Evolutionary conservation across 1,140 invertebrate species (phyloP).

Genomic region (Drosophila bipectinata): DNA sequence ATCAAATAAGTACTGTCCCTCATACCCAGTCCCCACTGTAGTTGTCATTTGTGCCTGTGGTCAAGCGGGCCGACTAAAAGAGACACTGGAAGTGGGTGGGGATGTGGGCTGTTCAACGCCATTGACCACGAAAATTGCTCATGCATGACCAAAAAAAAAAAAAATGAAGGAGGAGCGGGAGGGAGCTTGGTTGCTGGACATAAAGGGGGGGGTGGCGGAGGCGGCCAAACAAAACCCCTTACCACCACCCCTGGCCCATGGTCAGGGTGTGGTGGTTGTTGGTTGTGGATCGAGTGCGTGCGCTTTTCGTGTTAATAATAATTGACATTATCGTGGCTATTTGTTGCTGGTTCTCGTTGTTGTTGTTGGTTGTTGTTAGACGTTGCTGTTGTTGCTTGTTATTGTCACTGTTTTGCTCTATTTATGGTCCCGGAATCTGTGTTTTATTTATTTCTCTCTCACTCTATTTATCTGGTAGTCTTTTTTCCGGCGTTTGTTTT

Average conservation of each 20-base stretch:
- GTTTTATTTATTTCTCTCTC: conserved; percentile 5
- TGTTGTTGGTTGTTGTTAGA: conserved; percentile 20
- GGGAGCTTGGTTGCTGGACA: too few relatives aligned
- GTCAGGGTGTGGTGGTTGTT: conserved; percentile 5
- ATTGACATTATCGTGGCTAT: conserved; percentile 69
- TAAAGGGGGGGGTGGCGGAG: too few relatives aligned
- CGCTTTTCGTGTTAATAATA: conserved; percentile 74
- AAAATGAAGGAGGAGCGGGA: background rate
- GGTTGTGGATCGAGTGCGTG: conserved; percentile 37
- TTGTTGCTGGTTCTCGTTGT: conserved; percentile 33
- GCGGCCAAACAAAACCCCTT: background rate
- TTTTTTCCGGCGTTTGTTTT: conserved; percentile 19
- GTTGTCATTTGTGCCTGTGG: conserved; percentile 37
- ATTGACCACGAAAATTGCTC: conserved; percentile 70
- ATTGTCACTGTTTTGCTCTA: conserved; percentile 52
- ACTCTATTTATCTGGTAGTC: background rate
- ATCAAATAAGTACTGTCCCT: too few relatives aligned
- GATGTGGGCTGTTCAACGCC: conserved; percentile 54
- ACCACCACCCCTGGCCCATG: background rate
- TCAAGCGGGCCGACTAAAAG: conserved; percentile 13
- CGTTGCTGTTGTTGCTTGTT: conserved; percentile 5
- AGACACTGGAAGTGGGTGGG: conserved; percentile 18
- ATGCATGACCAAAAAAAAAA: conserved; percentile 48
- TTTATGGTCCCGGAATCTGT: conserved; percentile 47
- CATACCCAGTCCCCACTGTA: conserved; percentile 7